Percentiles rank a stretch among this genome's conserved stretches.
Evolutionary conservation across 2,113 vertebrate species (phyloP).

Genomic region (Uropsilus gracilis): DNA sequence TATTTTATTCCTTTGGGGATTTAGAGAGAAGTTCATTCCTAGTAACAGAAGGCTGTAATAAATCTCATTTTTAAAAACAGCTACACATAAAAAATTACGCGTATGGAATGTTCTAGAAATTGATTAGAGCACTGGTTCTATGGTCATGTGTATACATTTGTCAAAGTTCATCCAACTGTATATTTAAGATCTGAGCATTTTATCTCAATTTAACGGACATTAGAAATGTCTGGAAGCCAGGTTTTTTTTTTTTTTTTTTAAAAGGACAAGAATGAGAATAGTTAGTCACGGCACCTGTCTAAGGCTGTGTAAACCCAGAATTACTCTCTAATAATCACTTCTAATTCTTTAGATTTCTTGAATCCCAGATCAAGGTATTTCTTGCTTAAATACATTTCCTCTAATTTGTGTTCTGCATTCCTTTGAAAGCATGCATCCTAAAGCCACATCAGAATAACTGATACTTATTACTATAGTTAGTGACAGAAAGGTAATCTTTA

Average conservation of each 20-base stretch:
- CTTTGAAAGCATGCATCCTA: constrained; percentile 51
- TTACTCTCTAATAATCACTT: constrained; percentile 78
- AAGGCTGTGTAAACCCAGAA: constrained; percentile 69
- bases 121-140: not conserved
- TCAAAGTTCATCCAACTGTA: not conserved
- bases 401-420: constrained; percentile 8
- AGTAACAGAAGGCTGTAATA: not conserved
- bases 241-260: not conserved
- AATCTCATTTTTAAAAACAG: constrained; percentile 17
- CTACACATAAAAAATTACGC: not conserved
- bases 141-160: not conserved
- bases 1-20: constrained; percentile 30
- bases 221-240: not conserved
- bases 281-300: constrained; percentile 69
- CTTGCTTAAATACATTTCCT: constrained; percentile 47
- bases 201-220: not conserved
- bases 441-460: constrained; percentile 29
- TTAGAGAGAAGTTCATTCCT: not conserved
- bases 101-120: not conserved
- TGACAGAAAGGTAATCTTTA: constrained; percentile 56
- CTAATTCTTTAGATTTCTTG: constrained; percentile 72
- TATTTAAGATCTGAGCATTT: constrained; percentile 3
- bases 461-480: constrained; percentile 31
- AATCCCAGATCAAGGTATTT: constrained; percentile 66
- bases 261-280: not conserved